phyloP scores from a whole-genome alignment of 2,888 invertebrate species.

The Macaria liturata region DNA sequence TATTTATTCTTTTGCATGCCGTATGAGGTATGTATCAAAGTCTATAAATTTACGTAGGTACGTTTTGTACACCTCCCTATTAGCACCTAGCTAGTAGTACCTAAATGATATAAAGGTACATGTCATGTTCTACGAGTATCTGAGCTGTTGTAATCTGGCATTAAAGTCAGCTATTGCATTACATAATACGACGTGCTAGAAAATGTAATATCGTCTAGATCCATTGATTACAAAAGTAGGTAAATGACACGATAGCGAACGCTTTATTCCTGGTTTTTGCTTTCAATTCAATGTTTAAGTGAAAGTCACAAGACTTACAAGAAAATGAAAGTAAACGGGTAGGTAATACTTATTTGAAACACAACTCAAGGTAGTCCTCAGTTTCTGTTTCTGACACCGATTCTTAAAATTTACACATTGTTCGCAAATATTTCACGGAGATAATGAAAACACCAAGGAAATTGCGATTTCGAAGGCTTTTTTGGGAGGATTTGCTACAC shows the following conservation, averaged over 20 bases:
- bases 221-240: conserved; percentile 22
- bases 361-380: conserved; percentile 26
- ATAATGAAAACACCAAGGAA: conserved; percentile 20
- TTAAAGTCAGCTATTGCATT: conserved; percentile 20
- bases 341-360: conserved; percentile 34
- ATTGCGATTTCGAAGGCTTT: conserved; percentile 5
- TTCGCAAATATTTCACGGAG: conserved; percentile 19
- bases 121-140: neutral
- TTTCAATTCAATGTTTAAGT: conserved; percentile 29
- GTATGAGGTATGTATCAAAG: no score
- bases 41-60: no score
- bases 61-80: no score
- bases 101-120: neutral
- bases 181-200: conserved; percentile 26
- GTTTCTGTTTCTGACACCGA: conserved; percentile 14
- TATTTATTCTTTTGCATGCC: no score
- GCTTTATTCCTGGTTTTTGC: conserved; percentile 12
- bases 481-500: neutral
- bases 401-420: conserved; percentile 18
- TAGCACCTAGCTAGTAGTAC: no score
- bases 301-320: conserved; percentile 43
- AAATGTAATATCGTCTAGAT: conserved; percentile 23
- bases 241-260: conserved; percentile 6
- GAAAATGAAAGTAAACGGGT: conserved; percentile 36
- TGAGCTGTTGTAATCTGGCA: conserved; percentile 4